phyloP scores from a whole-genome alignment of 2,113 vertebrate species.

The Fulmarus glacialis region DNA sequence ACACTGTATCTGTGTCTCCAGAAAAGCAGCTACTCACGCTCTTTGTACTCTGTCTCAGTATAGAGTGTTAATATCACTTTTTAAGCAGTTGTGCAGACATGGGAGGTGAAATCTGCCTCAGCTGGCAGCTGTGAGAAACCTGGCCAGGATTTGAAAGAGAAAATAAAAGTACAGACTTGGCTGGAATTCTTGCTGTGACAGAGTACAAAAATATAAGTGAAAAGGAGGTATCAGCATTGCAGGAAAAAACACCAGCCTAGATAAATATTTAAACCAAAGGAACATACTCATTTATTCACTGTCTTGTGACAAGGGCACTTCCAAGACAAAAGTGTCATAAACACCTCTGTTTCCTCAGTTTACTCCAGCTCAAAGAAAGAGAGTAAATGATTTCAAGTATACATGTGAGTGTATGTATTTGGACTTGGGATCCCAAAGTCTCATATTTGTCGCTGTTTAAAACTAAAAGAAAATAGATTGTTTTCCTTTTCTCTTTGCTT shows the following conservation, averaged over 20 bases:
- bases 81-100: background rate
- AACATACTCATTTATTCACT: background rate
- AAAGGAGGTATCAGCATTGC: background rate
- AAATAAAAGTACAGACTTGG: background rate
- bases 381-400: background rate
- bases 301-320: background rate
- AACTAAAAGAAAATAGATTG: background rate
- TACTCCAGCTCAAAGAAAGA: background rate
- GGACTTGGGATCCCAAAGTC: background rate
- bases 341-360: background rate
- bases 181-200: background rate
- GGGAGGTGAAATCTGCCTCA: background rate
- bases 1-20: background rate
- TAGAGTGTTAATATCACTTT: background rate
- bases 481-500: background rate
- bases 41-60: background rate
- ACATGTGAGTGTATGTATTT: background rate
- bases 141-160: background rate
- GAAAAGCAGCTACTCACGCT: fast-evolving
- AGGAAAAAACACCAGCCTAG: background rate
- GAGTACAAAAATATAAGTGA: background rate
- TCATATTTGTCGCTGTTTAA: background rate
- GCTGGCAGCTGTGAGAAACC: background rate
- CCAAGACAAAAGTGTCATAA: background rate
- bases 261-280: background rate